A percentile compares a stretch with the other conserved stretches of the same genome.
These are phyloP conservation scores for Nothoprocta pentlandii DNA, from an alignment of 2,113 vertebrate species.

Conservation along the genomic window DNA sequence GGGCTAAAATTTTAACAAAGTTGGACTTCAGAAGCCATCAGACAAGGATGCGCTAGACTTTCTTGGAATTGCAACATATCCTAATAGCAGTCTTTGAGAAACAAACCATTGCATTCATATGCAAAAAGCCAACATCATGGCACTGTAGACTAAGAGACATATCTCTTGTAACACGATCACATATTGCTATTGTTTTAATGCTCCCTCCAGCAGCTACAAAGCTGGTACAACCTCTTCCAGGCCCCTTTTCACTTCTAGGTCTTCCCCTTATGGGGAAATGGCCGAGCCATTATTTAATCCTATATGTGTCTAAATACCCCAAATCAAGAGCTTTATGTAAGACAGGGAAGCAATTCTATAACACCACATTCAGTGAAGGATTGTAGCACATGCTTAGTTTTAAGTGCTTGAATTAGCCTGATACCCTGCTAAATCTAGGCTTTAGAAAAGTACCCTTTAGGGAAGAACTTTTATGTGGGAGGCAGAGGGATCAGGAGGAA, in stretches of 20 bases:
- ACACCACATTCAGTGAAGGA: not conserved
- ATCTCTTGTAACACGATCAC: not conserved
- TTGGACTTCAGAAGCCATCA: not conserved
- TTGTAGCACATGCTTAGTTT: slow-evolving; percentile 30
- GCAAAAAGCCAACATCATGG: not conserved
- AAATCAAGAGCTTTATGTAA: not conserved
- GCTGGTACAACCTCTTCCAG: not conserved
- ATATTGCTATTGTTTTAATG: not conserved
- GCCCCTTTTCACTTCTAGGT: not conserved
- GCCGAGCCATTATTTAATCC: not conserved
- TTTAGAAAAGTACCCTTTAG: not conserved
- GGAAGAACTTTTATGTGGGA: not conserved
- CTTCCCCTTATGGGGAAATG: not conserved
- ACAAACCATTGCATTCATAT: not conserved
- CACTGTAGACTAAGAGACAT: not conserved
- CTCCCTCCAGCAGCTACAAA: not conserved
- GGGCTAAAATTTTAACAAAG: not conserved
- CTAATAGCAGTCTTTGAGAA: not conserved
- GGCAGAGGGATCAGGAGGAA: not conserved
- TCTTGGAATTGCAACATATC: not conserved
- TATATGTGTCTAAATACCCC: not conserved
- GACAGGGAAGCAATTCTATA: slow-evolving; percentile 14
- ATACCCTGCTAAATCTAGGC: slow-evolving; percentile 15
- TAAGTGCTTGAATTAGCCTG: slow-evolving; percentile 28
- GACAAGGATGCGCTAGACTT: not conserved